These are phyloP conservation scores for Chauna torquata DNA, from an alignment of 2,113 vertebrate species.

Conservation along the genomic window DNA sequence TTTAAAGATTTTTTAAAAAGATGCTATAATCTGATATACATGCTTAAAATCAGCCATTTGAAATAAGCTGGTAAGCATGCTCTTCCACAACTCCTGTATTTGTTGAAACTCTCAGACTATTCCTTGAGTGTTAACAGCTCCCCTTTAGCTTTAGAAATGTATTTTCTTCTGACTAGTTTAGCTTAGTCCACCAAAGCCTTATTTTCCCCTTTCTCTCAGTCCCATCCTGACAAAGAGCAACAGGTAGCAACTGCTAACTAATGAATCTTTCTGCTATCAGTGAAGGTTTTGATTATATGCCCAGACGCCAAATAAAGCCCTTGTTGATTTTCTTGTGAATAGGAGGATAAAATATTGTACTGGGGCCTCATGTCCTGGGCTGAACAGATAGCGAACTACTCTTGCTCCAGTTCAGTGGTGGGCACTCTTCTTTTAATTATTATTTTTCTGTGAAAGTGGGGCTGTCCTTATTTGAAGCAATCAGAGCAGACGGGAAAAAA, in stretches of 20 bases:
- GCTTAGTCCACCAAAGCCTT: background rate
- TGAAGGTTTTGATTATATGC: background rate
- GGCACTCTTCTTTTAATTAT: background rate
- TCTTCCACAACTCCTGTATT: background rate
- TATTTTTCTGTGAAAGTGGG: background rate
- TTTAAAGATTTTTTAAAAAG: background rate
- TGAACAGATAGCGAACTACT: background rate
- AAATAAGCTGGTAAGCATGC: background rate
- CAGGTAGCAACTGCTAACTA: background rate
- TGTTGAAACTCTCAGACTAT: background rate
- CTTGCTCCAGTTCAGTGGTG: background rate
- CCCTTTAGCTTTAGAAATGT: background rate
- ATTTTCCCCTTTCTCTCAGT: background rate
- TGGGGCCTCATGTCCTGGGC: background rate
- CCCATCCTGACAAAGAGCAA: background rate
- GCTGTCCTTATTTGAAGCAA: background rate
- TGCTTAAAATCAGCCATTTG: background rate
- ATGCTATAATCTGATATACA: background rate
- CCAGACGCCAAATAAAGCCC: background rate
- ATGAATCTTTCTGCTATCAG: background rate
- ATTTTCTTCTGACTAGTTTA: background rate
- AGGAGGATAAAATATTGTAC: background rate
- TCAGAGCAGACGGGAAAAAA: background rate
- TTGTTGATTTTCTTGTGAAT: background rate
- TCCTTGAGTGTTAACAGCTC: background rate